Percentiles rank a stretch among this genome's conserved stretches.
Evolutionary conservation across 2,888 invertebrate species (phyloP).

Genomic region (Drosophila prostipennis): DNA sequence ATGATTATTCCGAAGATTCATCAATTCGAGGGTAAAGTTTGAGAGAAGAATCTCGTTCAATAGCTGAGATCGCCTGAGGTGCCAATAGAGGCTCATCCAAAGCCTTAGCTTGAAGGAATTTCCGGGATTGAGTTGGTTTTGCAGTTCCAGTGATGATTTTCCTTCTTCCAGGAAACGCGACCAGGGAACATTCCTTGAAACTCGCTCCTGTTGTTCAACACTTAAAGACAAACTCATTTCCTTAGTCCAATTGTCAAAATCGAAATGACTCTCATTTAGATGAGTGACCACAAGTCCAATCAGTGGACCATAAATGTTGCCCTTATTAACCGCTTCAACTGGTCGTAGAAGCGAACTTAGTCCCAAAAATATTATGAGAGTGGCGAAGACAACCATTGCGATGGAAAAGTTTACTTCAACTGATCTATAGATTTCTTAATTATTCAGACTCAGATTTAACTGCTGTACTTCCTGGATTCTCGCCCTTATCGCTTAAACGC

Average conservation of each 20-base stretch:
- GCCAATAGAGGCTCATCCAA: constrained; percentile 64
- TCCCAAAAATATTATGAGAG: constrained; percentile 5
- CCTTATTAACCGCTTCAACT: not conserved
- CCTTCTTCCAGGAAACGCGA: constrained; percentile 1
- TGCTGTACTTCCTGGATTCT: not conserved
- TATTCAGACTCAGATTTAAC: not conserved
- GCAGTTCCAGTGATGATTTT: constrained; percentile 5
- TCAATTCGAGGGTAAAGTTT: constrained; percentile 60
- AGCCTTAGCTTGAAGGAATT: constrained; percentile 54
- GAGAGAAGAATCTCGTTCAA: constrained; percentile 32
- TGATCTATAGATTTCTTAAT: constrained; percentile 14
- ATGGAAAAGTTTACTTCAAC: constrained; percentile 16
- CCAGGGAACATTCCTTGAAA: constrained; percentile 56
- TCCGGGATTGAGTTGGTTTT: constrained; percentile 36
- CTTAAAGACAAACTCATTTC: constrained; percentile 31
- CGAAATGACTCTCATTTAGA: not conserved
- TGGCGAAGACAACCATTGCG: constrained; percentile 36
- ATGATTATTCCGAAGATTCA: constrained; percentile 14
- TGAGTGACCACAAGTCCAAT: constrained; percentile 12
- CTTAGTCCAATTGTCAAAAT: constrained; percentile 51
- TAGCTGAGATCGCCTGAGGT: constrained; percentile 40
- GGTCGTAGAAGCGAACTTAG: not conserved
- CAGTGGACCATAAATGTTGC: not conserved
- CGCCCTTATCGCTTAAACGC: constrained; percentile 7
- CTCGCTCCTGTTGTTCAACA: constrained; percentile 30